Evolutionary conservation across 2,888 invertebrate species (phyloP).

Genomic region (Formica aserva): DNA sequence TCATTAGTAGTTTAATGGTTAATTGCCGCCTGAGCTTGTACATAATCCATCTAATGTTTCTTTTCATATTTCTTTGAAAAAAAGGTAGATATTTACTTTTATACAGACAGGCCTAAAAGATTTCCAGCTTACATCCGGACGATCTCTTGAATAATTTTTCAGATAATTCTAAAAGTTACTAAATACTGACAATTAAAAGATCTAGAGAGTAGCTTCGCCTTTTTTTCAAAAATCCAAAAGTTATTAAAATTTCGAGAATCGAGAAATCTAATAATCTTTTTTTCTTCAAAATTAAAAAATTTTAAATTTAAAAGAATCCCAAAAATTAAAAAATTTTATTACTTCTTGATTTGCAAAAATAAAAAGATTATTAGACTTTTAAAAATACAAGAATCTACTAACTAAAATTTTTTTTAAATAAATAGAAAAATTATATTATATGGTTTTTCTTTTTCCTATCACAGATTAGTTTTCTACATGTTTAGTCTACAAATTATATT

Average conservation of each 20-base stretch:
- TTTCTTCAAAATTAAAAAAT: no score
- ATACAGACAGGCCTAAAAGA: not conserved
- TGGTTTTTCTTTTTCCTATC: not conserved
- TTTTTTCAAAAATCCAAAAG: not conserved
- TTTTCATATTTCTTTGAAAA: not conserved
- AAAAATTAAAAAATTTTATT: no score
- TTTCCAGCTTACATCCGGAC: not conserved
- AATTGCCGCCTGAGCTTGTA: constrained; percentile 17
- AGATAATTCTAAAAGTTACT: no score
- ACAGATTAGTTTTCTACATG: not conserved
- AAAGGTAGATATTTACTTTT: not conserved
- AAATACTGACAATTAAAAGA: no score
- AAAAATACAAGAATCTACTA: not conserved
- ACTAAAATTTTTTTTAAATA: not conserved
- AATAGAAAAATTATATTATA: not conserved
- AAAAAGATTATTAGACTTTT: not conserved
- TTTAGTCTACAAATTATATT: not conserved
- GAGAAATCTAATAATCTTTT: no score
- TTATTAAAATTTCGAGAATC: not conserved
- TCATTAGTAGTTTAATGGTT: constrained; percentile 45
- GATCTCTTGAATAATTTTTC: not conserved
- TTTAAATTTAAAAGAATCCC: no score
- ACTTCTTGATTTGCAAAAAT: no score
- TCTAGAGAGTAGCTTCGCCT: not conserved
- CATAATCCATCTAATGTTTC: not conserved